phyloP scores from a whole-genome alignment of 2,797 vertebrate genomes.

The Acrossocheilus fasciatus region DNA sequence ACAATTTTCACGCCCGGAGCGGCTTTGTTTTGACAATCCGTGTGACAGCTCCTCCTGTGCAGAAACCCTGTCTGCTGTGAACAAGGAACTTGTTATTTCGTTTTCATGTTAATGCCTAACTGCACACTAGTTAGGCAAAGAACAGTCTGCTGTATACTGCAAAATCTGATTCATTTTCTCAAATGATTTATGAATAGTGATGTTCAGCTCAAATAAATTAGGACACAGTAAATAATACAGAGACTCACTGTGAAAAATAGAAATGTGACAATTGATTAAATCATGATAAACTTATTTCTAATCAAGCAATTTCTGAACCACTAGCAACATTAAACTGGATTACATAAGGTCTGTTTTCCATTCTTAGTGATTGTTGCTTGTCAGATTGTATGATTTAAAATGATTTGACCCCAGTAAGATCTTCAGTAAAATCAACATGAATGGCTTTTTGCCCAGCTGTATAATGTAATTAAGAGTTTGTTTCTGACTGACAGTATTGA shows the following conservation, averaged over 20 bases:
- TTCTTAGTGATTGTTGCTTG: background rate
- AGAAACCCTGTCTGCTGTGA: slow-evolving; percentile 26
- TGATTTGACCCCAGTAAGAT: background rate
- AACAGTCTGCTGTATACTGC: slow-evolving; percentile 5
- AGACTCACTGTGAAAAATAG: background rate
- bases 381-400: background rate
- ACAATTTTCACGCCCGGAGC: slow-evolving; percentile 25
- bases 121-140: slow-evolving; percentile 5
- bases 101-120: slow-evolving; percentile 2
- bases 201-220: background rate
- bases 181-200: slow-evolving; percentile 13
- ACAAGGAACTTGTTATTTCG: slow-evolving; percentile 3
- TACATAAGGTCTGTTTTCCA: background rate
- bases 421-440: no score
- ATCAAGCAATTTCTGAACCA: background rate
- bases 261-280: slow-evolving; percentile 2
- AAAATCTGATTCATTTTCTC: slow-evolving; percentile 10
- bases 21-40: slow-evolving; percentile 36
- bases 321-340: background rate
- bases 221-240: background rate
- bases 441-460: background rate
- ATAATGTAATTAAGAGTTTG: background rate
- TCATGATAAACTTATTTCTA: background rate
- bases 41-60: slow-evolving; percentile 37
- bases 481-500: background rate